A percentile compares a stretch with the other conserved stretches of the same genome.
Evolutionary conservation across 2,797 vertebrate genomes (phyloP).

Genomic region (Rhincodon typus): DNA sequence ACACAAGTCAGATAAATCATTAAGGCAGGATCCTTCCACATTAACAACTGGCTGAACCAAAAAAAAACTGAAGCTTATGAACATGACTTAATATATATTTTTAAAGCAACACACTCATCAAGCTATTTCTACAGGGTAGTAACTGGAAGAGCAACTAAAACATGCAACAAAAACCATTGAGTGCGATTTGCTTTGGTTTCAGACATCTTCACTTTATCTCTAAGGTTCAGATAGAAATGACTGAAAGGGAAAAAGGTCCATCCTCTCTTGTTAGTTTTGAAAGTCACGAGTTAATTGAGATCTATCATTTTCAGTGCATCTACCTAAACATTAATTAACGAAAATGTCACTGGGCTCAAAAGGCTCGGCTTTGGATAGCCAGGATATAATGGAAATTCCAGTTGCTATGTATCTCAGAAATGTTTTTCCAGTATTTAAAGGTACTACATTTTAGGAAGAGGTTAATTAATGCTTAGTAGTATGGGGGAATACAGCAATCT

Average conservation of each 20-base stretch:
- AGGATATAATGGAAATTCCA: not conserved
- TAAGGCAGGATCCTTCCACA: slow-evolving; percentile 1
- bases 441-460: not conserved
- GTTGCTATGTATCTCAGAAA: not conserved
- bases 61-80: not conserved
- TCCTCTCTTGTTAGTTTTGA: not conserved
- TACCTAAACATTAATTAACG: not conserved
- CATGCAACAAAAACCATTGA: not conserved
- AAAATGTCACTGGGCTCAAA: not conserved
- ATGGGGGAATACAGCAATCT: not conserved
- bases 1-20: slow-evolving; percentile 8
- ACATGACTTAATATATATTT: slow-evolving; percentile 26
- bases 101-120: not conserved
- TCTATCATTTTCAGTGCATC: not conserved
- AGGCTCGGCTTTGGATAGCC: not conserved
- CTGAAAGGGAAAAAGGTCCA: not conserved
- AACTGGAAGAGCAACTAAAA: not conserved
- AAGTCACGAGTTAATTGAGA: not conserved
- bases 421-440: not conserved
- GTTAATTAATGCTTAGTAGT: not conserved
- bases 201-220: not conserved
- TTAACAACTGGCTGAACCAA: slow-evolving; percentile 23
- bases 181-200: slow-evolving; percentile 7
- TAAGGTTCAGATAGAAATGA: not conserved
- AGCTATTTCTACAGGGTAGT: slow-evolving; percentile 24